Base-by-base conservation (phyloP, 2,888 invertebrate genomes). In the Portevinia maculata region DNA sequence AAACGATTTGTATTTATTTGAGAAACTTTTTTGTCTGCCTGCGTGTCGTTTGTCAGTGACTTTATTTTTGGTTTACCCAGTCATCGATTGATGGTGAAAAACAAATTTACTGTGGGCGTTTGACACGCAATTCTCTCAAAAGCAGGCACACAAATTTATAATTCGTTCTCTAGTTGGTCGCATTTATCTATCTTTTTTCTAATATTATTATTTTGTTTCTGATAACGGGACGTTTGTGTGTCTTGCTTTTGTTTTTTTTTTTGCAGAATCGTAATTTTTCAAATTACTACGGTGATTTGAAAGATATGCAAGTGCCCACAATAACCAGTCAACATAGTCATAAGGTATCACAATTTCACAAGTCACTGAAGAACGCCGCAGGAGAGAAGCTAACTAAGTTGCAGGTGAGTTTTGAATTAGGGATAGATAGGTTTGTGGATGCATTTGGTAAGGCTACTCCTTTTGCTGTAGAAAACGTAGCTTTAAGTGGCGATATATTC, bases 261-360 rank as follows among this genome's bases (percentile, higher is more conserved):
- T 89, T 90, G 79, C 90, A 91, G 90, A 89, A 88, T 87, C 92
- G 93, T 92, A 93, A 94, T 92, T 92, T 94, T 88, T 94, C 94
- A 91, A 93, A 93, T 91, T 95, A 95, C 89, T 96, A 96, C 92
- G 94, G 94, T 91, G 96, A 96, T 92, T 93, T 96, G 94, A 96
- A 96, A 95, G 96, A 96, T 93, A 95, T 95, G 93, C 96, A 96
- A 94, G 96, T 97, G 91, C 94, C 95, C 86, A 96, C 96, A 88
- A 92, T 97, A 91, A 96, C 95, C 86, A 95, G 95, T 86, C 94
- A 95, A 90, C 95, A 97, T 92, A 96, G 96, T 92, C 95, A 96
- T 92, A 97, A 97, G 93, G 97, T 98, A 90, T 96, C 97, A 89
- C 96, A 96, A 93, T 98, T 98, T 92, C 98, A 98, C 93, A 97